phyloP scores from a whole-genome alignment of 2,113 vertebrate species.

The Calypte anna region DNA sequence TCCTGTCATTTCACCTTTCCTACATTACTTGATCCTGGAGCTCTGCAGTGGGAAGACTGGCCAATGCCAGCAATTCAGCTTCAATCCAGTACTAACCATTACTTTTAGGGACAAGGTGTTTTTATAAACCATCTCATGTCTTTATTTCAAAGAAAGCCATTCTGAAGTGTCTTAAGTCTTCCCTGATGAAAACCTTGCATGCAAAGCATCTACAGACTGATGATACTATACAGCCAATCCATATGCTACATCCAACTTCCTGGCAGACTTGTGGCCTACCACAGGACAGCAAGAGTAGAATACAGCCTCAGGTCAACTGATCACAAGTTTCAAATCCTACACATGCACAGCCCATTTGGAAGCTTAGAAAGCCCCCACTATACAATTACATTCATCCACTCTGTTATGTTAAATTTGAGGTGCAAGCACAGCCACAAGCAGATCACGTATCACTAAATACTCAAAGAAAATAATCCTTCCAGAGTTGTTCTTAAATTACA shows the following conservation, averaged over 20 bases:
- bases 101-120: background rate
- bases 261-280: accelerated
- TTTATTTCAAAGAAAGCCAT: background rate
- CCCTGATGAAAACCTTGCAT: background rate
- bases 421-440: background rate
- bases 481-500: background rate
- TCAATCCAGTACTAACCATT: background rate
- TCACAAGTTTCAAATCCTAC: background rate
- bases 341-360: background rate
- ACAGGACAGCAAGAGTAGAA: accelerated
- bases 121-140: background rate
- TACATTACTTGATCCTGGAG: background rate
- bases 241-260: background rate
- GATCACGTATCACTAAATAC: background rate
- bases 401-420: background rate
- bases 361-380: background rate
- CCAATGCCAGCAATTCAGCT: background rate
- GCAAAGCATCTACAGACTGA: background rate
- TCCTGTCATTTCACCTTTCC: background rate
- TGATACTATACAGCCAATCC: background rate
- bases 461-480: background rate
- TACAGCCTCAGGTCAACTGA: background rate
- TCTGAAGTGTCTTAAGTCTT: background rate
- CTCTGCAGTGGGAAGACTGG: background rate
- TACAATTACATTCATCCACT: background rate